Percentiles rank a stretch among this genome's conserved stretches.
Conservation (phyloP, 2,113 vertebrate species). For the Pseudorasbora parva region DNA sequence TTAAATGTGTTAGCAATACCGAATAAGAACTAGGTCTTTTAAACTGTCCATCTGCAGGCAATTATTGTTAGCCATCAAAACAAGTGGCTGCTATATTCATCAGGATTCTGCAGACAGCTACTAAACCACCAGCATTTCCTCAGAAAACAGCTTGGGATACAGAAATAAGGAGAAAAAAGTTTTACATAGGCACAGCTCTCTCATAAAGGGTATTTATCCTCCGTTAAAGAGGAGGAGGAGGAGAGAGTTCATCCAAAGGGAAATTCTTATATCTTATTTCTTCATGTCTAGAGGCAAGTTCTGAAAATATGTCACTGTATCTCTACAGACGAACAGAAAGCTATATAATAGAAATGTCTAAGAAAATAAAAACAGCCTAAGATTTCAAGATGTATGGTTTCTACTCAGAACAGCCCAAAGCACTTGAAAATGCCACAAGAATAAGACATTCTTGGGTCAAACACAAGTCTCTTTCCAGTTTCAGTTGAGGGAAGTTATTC, state of each 20-base stretch:
- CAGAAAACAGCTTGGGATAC: not conserved
- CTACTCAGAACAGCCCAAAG: not conserved
- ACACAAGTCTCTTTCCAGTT: constrained; percentile 13
- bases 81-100: constrained; percentile 14
- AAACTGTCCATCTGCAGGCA: not conserved
- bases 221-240: not conserved
- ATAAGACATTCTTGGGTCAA: constrained; percentile 20
- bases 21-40: not conserved
- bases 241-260: constrained; percentile 28
- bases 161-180: not conserved
- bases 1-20: not conserved
- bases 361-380: not conserved
- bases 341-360: not conserved
- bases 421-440: not conserved
- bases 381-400: not conserved
- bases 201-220: constrained; percentile 12
- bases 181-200: constrained; percentile 21
- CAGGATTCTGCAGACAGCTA: constrained; percentile 10
- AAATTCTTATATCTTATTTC: not conserved
- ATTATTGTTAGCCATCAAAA: constrained; percentile 22
- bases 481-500: not conserved
- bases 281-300: not conserved
- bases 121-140: constrained; percentile 22
- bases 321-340: constrained; percentile 8
- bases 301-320: not conserved